phyloP scores from a whole-genome alignment of 2,888 invertebrate species.

The Sinelater perroti region DNA sequence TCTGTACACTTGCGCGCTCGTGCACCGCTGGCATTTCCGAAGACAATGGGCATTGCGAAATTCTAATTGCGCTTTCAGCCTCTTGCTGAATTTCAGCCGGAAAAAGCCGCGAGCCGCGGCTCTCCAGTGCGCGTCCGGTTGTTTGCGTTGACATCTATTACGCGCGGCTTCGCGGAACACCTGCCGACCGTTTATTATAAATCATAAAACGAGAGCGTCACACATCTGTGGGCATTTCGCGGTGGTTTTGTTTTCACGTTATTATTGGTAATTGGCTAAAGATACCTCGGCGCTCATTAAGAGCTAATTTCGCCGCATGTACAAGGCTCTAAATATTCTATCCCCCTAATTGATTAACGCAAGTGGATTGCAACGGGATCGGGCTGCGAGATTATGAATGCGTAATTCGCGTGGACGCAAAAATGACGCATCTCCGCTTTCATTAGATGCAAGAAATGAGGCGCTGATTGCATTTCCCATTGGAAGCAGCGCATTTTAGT shows the following conservation, averaged over 20 bases:
- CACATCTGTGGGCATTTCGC: conserved; percentile 24
- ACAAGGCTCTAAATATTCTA: too few species aligned
- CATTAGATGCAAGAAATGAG: too few species aligned
- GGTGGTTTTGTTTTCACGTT: conserved; percentile 25
- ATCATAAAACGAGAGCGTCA: conserved; percentile 31
- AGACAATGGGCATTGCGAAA: conserved; percentile 20
- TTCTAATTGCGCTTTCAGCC: conserved; percentile 5
- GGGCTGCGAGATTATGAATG: too few species aligned
- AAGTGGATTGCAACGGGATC: too few species aligned
- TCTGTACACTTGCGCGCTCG: conserved; percentile 18
- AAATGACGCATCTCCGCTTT: too few species aligned
- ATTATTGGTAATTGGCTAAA: conserved; percentile 30
- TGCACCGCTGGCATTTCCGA: conserved; percentile 19
- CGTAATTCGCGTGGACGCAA: too few species aligned
- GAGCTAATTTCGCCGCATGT: not conserved
- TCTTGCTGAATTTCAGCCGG: not conserved
- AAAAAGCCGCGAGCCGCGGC: not conserved
- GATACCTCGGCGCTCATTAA: conserved; percentile 13
- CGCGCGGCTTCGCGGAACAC: conserved; percentile 22
- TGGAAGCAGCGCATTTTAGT: too few species aligned
- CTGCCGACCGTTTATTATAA: conserved; percentile 33
- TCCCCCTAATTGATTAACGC: too few species aligned
- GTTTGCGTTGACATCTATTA: conserved; percentile 25
- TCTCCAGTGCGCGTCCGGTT: conserved; percentile 21
- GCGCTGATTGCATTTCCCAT: too few species aligned